Evolutionary conservation across 2,113 vertebrate species (phyloP).

Genomic region (Dicaeum eximium): DNA sequence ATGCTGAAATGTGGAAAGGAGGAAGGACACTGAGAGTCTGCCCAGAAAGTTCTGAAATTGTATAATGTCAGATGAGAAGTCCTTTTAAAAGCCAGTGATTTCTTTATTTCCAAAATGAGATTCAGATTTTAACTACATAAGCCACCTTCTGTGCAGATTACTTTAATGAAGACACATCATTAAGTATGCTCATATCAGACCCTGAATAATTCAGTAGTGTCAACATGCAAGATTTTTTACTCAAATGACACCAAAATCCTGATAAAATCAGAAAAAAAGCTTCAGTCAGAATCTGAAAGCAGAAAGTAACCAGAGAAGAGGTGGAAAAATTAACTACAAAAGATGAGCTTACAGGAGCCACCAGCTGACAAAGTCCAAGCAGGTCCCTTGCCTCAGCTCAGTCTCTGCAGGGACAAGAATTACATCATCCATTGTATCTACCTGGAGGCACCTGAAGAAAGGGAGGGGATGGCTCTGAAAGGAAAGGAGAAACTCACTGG

Average conservation of each 20-base stretch:
- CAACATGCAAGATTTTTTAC: background rate
- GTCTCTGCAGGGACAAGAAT: background rate
- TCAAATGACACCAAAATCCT: background rate
- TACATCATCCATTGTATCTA: background rate
- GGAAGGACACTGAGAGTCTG: background rate
- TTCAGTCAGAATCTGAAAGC: background rate
- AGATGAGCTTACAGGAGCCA: background rate
- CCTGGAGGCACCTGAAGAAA: background rate
- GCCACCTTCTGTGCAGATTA: background rate
- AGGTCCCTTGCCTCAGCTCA: background rate
- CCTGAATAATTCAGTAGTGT: background rate
- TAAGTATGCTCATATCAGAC: background rate
- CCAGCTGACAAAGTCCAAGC: background rate
- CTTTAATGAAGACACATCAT: background rate
- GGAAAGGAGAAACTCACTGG: background rate
- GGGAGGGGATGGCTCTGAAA: background rate
- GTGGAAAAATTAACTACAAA: background rate
- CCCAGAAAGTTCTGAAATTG: background rate
- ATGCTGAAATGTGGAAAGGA: background rate
- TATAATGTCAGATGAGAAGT: background rate
- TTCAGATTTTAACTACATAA: background rate
- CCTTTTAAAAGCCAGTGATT: background rate
- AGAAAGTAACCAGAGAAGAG: background rate
- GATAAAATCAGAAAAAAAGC: background rate
- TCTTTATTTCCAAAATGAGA: background rate